Percentiles rank a stretch among this genome's conserved stretches.
These are phyloP conservation scores for Sardinella longiceps DNA, from an alignment of 2,797 vertebrate genomes.

Conservation along the genomic window DNA sequence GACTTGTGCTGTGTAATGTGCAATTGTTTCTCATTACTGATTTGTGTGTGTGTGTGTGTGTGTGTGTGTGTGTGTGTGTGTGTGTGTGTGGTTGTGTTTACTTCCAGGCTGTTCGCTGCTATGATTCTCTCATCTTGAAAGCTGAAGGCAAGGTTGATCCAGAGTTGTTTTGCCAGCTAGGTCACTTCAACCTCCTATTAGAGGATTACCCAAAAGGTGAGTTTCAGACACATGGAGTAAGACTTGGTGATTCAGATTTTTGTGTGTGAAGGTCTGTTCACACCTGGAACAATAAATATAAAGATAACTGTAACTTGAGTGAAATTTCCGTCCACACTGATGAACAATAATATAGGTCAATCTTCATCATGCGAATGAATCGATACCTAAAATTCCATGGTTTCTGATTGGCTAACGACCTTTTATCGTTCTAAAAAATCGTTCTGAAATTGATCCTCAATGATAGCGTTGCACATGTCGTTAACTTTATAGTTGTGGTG, in stretches of 20 bases:
- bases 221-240: constrained; percentile 37
- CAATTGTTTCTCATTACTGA: not conserved
- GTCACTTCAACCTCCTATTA: constrained; percentile 97
- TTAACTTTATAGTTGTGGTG: too few species aligned
- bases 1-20: not conserved
- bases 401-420: too few species aligned
- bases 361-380: too few species aligned
- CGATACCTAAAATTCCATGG: too few species aligned
- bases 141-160: constrained; percentile 97
- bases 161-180: constrained; percentile 97
- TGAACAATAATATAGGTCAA: too few species aligned
- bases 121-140: constrained; percentile 93
- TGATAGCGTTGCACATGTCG: too few species aligned
- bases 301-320: too few species aligned
- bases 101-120: constrained; percentile 92
- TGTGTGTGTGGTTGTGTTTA: constrained; percentile 24
- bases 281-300: too few species aligned
- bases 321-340: too few species aligned
- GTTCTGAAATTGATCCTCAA: too few species aligned
- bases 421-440: too few species aligned
- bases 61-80: constrained; percentile 18
- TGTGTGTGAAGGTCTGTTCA: too few species aligned
- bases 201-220: constrained; percentile 99
- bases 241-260: not conserved
- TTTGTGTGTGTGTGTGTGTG: not conserved